Percentiles rank a stretch among this genome's conserved stretches.
Conservation (phyloP, 1,140 invertebrate genomes). For the Drosophila athabasca region DNA sequence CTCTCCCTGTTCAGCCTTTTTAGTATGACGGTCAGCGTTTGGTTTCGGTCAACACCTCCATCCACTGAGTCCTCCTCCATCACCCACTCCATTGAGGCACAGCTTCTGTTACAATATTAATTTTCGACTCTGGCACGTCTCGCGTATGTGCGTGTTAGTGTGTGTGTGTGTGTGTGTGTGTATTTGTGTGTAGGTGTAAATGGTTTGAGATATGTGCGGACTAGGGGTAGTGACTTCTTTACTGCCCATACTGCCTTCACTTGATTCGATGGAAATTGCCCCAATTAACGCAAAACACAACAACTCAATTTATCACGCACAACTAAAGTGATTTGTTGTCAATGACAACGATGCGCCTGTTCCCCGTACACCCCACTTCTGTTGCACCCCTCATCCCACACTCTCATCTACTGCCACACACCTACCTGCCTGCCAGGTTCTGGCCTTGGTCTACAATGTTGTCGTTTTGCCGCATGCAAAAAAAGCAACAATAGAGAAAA, state of each 20-base stretch:
- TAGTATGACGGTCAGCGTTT: constrained; percentile 68
- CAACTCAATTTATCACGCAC: constrained; percentile 82
- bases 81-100: neutral
- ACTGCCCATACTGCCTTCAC: constrained; percentile 19
- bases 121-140: constrained; percentile 59
- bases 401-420: neutral
- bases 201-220: neutral
- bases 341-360: constrained; percentile 66
- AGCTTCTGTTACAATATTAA: constrained; percentile 71
- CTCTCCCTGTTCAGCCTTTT: constrained; percentile 20
- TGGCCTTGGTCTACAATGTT: constrained; percentile 35
- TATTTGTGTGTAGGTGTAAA: neutral
- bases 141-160: constrained; percentile 25
- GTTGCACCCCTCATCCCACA: neutral
- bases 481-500: no score
- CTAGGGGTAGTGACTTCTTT: constrained; percentile 27
- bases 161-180: neutral
- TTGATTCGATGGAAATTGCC: constrained; percentile 74
- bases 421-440: no score
- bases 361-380: neutral
- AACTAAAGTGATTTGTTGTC: constrained; percentile 82
- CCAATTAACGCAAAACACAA: constrained; percentile 80
- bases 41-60: constrained; percentile 27
- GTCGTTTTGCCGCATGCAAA: constrained; percentile 35
- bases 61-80: neutral